Evolutionary conservation across 2,888 invertebrate genomes (phyloP), one percentile per base, ranked within the genome.

Genomic region (Campoplex nolae): DNA sequence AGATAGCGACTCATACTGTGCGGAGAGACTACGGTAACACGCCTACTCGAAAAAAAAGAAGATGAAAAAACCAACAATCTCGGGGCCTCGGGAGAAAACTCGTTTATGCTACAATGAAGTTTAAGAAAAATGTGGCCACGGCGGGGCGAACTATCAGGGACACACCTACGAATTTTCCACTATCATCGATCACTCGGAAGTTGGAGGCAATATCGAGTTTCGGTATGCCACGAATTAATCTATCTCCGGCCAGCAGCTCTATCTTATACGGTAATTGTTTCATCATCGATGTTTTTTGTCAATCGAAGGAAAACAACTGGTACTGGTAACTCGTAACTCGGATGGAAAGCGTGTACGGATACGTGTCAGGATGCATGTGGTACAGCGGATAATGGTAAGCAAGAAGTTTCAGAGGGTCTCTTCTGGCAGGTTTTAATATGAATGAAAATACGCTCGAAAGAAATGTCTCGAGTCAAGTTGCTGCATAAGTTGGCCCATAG

Each of bases 401-500:
- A 23, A 23, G 18, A 78, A 77, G 35, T 74, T 83, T 77, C 54
- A 3, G 28, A 68, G 51, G 70, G 18, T 56, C 65, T 73, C 51
- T 13, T 73, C 51, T 13, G 45, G 70, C 45, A 23, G 23, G 16
- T 71, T 78, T 76, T 75, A 88, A 84, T 84, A 81, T 81, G 88
- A 84, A 84, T 88, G 86, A 82, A 76, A 62, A 75, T 58, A 45
- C 56, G 9, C 70, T 38, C 35, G 78, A 84, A 86, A 87, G 84
- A 84, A 87, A 77, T 54, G 82, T 82, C 70, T 71, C 58, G 73
- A 87, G 88, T 86, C 88, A 84, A 84, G 87, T 73, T 73, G 76
- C 89, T 32, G 88, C 80, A 88, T 90, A 93, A 93, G 93, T 93
- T 93, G 91, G 90, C 91, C 90, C 89, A 84, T 79, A 78, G 75